A percentile compares a stretch with the other conserved stretches of the same genome.
phyloP scores from a whole-genome alignment of 1,140 invertebrate genomes.

The Ooceraea biroi region DNA sequence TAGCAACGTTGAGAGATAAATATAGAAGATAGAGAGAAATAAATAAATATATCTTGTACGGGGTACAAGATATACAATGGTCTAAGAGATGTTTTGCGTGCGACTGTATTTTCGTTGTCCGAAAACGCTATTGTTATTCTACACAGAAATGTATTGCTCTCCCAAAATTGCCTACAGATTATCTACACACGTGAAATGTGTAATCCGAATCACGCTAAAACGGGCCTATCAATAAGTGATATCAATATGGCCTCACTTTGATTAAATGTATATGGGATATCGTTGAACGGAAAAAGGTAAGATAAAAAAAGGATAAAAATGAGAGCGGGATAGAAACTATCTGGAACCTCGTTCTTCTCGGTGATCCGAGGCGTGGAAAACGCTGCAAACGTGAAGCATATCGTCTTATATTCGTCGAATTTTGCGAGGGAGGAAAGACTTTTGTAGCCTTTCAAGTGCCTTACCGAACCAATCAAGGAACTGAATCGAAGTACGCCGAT shows the following conservation, averaged over 20 bases:
- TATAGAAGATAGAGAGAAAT: slow-evolving; percentile 44
- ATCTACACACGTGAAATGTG: not conserved
- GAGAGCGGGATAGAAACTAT: no score
- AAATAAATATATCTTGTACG: no score
- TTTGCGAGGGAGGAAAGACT: slow-evolving; percentile 51
- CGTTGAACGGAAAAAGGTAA: not conserved
- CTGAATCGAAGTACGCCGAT: slow-evolving; percentile 70
- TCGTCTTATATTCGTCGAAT: slow-evolving; percentile 40
- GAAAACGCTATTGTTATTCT: slow-evolving; percentile 26
- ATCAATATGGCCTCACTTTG: slow-evolving; percentile 13
- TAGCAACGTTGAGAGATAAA: slow-evolving; percentile 38
- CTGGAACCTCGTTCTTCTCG: not conserved
- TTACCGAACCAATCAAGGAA: slow-evolving; percentile 73
- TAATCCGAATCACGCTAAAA: slow-evolving; percentile 10
- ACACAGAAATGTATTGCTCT: not conserved
- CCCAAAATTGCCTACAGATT: slow-evolving; percentile 1
- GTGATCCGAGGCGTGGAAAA: slow-evolving; percentile 6
- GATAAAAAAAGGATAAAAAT: not conserved
- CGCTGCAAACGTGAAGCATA: slow-evolving; percentile 36
- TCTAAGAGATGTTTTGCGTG: slow-evolving; percentile 27
- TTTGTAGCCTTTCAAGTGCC: slow-evolving; percentile 79
- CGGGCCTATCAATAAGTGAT: slow-evolving; percentile 24
- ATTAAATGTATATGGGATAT: slow-evolving; percentile 21
- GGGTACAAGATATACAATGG: not conserved
- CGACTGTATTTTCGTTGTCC: slow-evolving; percentile 41